Percentiles rank a stretch among this genome's conserved stretches.
Evolutionary conservation across 1,140 invertebrate species (phyloP).

Genomic region (Dolichoris vasculosae): DNA sequence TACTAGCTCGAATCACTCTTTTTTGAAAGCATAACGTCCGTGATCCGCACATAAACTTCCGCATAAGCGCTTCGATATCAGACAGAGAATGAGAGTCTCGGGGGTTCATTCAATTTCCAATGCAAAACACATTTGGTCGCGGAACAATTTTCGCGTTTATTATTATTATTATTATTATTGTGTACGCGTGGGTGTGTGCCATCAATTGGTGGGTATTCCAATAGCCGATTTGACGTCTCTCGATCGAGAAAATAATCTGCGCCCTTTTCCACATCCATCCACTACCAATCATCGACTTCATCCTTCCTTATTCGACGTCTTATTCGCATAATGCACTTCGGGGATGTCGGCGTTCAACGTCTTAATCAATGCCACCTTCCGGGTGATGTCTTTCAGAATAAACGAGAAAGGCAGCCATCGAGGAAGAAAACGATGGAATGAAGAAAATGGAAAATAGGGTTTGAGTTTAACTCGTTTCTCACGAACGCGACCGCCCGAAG

Average conservation of each 20-base stretch:
- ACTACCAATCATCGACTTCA: not conserved
- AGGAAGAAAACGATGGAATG: not conserved
- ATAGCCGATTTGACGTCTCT: not conserved
- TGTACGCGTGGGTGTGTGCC: not conserved
- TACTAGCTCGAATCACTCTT: too few species aligned
- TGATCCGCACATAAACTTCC: too few species aligned
- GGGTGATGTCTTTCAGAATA: constrained; percentile 24
- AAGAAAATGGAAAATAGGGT: not conserved
- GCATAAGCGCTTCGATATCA: too few species aligned
- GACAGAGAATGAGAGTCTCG: constrained; percentile 2
- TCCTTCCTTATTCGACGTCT: not conserved
- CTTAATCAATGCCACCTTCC: constrained; percentile 52
- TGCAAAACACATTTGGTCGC: constrained; percentile 44
- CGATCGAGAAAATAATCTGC: constrained; percentile 48
- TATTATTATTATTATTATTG: not conserved
- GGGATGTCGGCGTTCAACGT: constrained; percentile 22
- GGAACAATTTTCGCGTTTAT: constrained; percentile 20
- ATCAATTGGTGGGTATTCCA: not conserved
- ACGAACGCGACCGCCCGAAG: not conserved
- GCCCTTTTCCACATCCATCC: not conserved
- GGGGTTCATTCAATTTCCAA: constrained; percentile 51
- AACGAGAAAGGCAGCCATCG: not conserved
- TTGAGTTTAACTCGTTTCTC: not conserved
- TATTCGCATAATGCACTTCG: not conserved
- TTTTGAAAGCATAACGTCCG: too few species aligned